phyloP scores from a whole-genome alignment of 1,140 invertebrate genomes.

The Myzus persicae region DNA sequence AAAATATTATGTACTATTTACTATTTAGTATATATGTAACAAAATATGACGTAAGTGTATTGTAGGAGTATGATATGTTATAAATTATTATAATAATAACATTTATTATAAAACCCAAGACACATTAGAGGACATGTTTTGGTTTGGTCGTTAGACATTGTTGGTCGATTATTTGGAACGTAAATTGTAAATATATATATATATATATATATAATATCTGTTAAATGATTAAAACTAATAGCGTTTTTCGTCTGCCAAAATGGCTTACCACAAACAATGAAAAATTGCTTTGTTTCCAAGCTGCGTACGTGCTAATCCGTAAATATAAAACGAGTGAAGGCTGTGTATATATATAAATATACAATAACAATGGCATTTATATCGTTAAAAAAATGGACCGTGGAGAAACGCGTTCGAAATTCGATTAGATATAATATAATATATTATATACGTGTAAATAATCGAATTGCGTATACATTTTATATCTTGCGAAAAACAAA shows the following conservation, averaged over 20 bases:
- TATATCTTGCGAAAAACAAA: not conserved
- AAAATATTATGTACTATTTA: not conserved
- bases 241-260: conserved; percentile 14
- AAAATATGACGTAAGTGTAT: not conserved
- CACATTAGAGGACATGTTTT: not conserved
- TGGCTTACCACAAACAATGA: conserved; percentile 8
- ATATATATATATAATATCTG: not conserved
- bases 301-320: not conserved
- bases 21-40: too few relatives aligned
- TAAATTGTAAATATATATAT: not conserved
- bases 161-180: not conserved
- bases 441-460: not conserved
- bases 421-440: not conserved
- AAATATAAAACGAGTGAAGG: not conserved
- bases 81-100: not conserved
- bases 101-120: not conserved
- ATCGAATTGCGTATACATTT: not conserved
- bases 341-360: not conserved
- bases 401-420: not conserved
- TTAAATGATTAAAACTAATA: conserved; percentile 14
- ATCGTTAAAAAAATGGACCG: not conserved
- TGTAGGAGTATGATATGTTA: not conserved
- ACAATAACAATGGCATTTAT: not conserved
- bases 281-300: not conserved
- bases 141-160: not conserved